phyloP scores from a whole-genome alignment of 2,888 invertebrate species.

The Oligia latruncula region DNA sequence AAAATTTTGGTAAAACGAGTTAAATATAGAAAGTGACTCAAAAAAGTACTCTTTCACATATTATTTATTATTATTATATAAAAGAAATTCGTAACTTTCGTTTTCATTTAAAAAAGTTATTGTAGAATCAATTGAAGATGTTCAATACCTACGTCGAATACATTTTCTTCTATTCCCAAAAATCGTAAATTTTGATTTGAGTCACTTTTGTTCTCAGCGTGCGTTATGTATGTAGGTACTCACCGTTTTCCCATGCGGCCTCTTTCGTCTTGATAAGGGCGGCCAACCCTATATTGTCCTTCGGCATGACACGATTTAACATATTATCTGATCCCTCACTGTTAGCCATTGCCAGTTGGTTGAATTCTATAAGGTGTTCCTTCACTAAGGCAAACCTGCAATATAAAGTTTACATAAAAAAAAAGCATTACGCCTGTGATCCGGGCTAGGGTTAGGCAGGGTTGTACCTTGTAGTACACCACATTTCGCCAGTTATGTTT shows the following conservation, averaged over 20 bases:
- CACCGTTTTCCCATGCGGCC: conserved; percentile 97
- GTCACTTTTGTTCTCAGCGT: no score
- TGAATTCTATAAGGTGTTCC: conserved; percentile 99
- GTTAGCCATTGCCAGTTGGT: conserved; percentile 99
- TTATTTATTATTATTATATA: no score
- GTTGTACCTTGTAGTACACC: neutral
- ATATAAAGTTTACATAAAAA: conserved; percentile 56
- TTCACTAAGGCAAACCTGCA: conserved; percentile 97
- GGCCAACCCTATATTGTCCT: conserved; percentile 99
- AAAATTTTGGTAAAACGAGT: no score
- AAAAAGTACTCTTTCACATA: no score
- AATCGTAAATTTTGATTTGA: no score
- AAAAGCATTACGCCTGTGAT: neutral
- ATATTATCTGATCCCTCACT: conserved; percentile 99
- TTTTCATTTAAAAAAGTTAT: no score
- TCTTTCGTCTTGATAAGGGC: conserved; percentile 98
- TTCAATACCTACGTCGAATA: no score
- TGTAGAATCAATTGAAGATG: no score
- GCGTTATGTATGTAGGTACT: conserved; percentile 63
- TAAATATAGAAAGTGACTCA: no score
- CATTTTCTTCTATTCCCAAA: no score
- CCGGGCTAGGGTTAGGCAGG: no score
- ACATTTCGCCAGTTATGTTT: neutral
- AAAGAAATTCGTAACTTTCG: no score
- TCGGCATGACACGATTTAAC: conserved; percentile 99